Conservation (phyloP, 2,797 vertebrate genomes). For the Nyctibius grandis region DNA sequence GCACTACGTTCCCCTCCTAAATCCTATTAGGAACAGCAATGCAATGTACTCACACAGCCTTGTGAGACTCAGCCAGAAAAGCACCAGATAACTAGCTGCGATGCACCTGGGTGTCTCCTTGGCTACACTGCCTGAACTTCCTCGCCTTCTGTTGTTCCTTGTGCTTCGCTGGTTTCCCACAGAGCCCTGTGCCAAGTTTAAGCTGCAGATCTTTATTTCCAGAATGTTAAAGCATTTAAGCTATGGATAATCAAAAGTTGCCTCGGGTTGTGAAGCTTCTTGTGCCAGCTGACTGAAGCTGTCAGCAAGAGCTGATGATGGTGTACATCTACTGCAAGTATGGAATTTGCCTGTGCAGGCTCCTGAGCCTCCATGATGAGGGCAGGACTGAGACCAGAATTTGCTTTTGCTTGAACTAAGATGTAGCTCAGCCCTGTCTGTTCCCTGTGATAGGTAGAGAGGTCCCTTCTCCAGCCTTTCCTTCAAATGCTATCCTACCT, state of each 20-base stretch:
- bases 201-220: conserved; percentile 28
- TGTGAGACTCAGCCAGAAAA: neutral
- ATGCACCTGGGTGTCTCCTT: conserved; percentile 39
- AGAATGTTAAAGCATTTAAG: conserved; percentile 31
- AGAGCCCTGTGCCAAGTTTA: conserved; percentile 16
- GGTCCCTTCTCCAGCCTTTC: neutral
- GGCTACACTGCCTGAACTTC: conserved; percentile 24
- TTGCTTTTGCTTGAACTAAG: neutral
- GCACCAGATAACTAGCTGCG: neutral
- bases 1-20: neutral
- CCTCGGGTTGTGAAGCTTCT: conserved; percentile 8
- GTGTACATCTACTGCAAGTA: neutral
- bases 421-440: neutral
- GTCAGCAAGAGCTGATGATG: neutral
- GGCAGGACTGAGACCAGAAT: neutral
- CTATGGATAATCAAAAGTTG: conserved; percentile 45
- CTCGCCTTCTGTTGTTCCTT: neutral
- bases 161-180: conserved; percentile 8
- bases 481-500: neutral
- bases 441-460: neutral
- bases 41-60: neutral
- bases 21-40: neutral
- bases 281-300: conserved; percentile 47
- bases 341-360: conserved; percentile 51
- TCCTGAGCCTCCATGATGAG: neutral